A percentile compares a stretch with the other conserved stretches of the same genome.
These are phyloP conservation scores for Parapsyche elsis DNA, from an alignment of 1,140 invertebrate species.

Conservation along the genomic window DNA sequence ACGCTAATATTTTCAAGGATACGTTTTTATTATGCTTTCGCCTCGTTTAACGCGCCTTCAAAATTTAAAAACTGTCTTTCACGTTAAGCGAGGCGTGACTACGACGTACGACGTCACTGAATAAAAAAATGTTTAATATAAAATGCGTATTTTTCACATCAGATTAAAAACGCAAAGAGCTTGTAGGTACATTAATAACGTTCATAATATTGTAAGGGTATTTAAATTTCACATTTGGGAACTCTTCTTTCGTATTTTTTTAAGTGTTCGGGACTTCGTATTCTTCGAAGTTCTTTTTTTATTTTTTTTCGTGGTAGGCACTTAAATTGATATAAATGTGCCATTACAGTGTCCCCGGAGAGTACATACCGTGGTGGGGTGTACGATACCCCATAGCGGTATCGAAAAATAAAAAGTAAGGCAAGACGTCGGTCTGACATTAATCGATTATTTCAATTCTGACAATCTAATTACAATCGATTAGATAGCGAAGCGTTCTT, in stretches of 20 bases:
- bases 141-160: neutral
- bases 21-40: neutral
- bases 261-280: neutral
- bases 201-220: too few species aligned
- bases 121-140: neutral
- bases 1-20: neutral
- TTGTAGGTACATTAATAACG: too few species aligned
- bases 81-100: conserved; percentile 19
- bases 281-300: neutral
- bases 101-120: neutral
- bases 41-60: neutral
- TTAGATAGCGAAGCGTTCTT: conserved; percentile 13
- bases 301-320: neutral
- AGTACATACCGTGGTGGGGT: neutral
- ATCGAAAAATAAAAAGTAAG: too few species aligned
- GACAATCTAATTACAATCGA: conserved; percentile 28
- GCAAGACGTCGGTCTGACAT: neutral
- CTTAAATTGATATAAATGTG: conserved; percentile 14
- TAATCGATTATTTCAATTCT: conserved; percentile 20
- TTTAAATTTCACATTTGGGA: too few species aligned
- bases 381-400: neutral
- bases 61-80: neutral
- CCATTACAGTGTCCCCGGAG: neutral
- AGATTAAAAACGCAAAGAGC: neutral
- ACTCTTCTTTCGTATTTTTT: neutral